Evolutionary conservation across 2,797 vertebrate species (phyloP), one percentile per base, ranked within the genome.

Genomic region (Salarias fasciatus): DNA sequence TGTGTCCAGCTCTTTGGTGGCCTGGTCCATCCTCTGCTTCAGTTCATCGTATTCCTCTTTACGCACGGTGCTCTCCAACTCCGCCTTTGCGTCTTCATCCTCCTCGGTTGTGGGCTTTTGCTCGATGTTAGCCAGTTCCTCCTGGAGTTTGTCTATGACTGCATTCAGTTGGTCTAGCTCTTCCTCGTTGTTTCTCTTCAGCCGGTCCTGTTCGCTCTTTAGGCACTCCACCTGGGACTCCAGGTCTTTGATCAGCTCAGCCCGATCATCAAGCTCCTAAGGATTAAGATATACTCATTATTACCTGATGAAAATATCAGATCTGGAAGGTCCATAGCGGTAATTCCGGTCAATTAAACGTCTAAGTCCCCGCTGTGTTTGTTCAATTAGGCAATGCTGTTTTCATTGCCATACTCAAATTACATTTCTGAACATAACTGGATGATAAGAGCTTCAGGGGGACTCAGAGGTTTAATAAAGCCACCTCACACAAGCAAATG

Each of bases 91-190:
- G 71, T 91, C 94, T 28, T 93, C 91, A 12, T 95, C 94, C 2
- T 92, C 89, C 77, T 86, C 92, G 12, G 86, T 70, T 15, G 87
- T 35, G 45, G 60, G 85, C 35, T 95, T 94, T 63, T 90, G 93
- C 61, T 93, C 95, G 29, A 96, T 97, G 73, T 90, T 91, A 50
- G 92, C 81, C 65, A 99, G 88, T 52, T 99, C 97, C 68, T 96
- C 94, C 75, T 99, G 97, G 53, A 99, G 94, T 65, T 93, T 96
- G 44, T 98, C 97, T 53, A 99, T 98, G 31, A 99, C 95, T 13
- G 95, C 94, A 75, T 95, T 94, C 48, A 98, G 82, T 55, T 98
- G 95, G 38, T 99, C 96, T 0, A 94, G 73, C 84, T 99, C 97
- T 48, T 97, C 95, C 66, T 96, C 85, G 0, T 87, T 92, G 36